Evolutionary conservation across 2,113 vertebrate species (phyloP), one percentile per base, ranked within the genome.

Genomic region (Silurus glanis): DNA sequence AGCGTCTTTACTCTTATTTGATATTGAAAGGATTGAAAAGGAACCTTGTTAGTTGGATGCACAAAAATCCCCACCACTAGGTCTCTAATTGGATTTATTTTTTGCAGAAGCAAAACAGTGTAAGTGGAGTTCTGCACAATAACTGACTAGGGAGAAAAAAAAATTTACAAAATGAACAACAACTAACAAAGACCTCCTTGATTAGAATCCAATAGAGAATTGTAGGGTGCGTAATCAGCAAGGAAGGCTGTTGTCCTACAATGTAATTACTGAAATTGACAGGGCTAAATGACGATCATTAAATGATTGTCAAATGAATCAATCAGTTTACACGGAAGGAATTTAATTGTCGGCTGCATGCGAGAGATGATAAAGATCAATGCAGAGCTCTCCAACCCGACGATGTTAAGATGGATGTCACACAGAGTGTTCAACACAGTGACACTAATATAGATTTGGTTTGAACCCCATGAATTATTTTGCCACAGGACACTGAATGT

Each of bases 401-500:
- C 49, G 53, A 37, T 66, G 53, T 76, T 85, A 56, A 58, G 62
- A 72, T 78, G 59, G 82, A 53, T 72, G 28, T 53, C 25, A 82
- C 17, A 67, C 28, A 16, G 37, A 16, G 78, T 71, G 62, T 71
- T 85, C 51, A 80, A 53, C 5, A 58, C 56, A n/a, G 28, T 83
- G 72, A 69, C 82, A 75, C 45, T 56, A 82, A 75, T 55, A 66
- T 67, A 56, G 72, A 85, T 80, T 78, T 23, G 23, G 80, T 23
- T 58, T 28, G 49, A 81, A 19, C 67, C 56, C 47, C 76, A 37
- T 67, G 72, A 21, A 82, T 82, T 69, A 10, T 83, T 89, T 86
- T 86, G 75, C 51, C 47, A 75, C 67, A 76, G 76, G 67, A 37
- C n/a, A 83, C 49, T 62, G 49, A 80, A 85, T 86, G 66, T 80